These are phyloP conservation scores for Drosophila rufa DNA, from an alignment of 1,140 invertebrate genomes.

Conservation along the genomic window DNA sequence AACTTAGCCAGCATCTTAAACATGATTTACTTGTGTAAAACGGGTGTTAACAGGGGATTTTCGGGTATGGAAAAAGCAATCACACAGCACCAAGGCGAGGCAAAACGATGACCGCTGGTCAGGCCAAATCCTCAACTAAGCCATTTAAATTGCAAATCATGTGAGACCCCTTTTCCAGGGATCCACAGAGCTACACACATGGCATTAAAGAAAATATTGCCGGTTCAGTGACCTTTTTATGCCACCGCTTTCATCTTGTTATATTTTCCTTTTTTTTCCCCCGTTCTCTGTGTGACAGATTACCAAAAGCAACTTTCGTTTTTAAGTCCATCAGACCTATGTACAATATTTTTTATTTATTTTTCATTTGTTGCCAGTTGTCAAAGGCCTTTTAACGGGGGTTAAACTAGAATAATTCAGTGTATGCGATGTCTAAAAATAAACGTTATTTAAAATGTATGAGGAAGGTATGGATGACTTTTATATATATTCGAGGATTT, in stretches of 20 bases:
- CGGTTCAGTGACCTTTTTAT: slow-evolving; percentile 55
- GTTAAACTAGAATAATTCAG: slow-evolving; percentile 15
- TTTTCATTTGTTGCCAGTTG: slow-evolving; percentile 49
- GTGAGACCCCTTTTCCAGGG: slow-evolving; percentile 40
- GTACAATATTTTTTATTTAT: slow-evolving; percentile 51
- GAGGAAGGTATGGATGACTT: background rate
- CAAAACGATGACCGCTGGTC: slow-evolving; percentile 37
- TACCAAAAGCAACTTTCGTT: slow-evolving; percentile 38
- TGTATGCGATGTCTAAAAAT: background rate
- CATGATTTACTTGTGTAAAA: slow-evolving; percentile 36
- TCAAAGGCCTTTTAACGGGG: slow-evolving; percentile 27
- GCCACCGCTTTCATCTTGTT: slow-evolving; percentile 30
- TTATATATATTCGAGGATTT: background rate
- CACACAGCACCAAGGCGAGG: slow-evolving; percentile 7
- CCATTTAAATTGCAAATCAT: slow-evolving; percentile 68
- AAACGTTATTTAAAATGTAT: slow-evolving; percentile 2
- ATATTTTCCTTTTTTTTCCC: slow-evolving; percentile 10
- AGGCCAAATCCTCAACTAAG: slow-evolving; percentile 50
- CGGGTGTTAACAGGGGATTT: slow-evolving; percentile 41
- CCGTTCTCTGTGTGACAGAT: slow-evolving; percentile 55
- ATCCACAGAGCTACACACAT: slow-evolving; percentile 2
- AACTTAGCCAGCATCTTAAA: slow-evolving; percentile 8
- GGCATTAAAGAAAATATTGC: slow-evolving; percentile 39
- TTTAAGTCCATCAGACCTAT: slow-evolving; percentile 38
- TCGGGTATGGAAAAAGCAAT: slow-evolving; percentile 39